A percentile compares a stretch with the other conserved stretches of the same genome.
Conservation (phyloP, 2,113 vertebrate genomes). For the Todiramphus chloris region DNA sequence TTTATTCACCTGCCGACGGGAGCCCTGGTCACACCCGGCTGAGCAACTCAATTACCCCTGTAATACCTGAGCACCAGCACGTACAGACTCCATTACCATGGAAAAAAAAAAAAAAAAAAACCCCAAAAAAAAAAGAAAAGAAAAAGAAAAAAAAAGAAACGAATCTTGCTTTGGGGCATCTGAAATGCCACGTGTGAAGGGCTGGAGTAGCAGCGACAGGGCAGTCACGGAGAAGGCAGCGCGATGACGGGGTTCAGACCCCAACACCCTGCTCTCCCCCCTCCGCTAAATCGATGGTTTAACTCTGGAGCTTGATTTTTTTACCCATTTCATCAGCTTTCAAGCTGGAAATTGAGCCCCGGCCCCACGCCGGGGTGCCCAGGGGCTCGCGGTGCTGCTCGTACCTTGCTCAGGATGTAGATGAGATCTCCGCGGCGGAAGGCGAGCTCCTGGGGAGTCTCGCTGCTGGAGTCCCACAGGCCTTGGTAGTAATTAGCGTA, state of each 20-base stretch:
- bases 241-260: not conserved
- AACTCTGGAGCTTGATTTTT: not conserved
- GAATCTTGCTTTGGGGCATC: constrained; percentile 68
- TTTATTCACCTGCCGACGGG: constrained; percentile 82
- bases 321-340: not conserved
- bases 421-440: constrained; percentile 93
- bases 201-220: not conserved
- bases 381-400: not conserved
- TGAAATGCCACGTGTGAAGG: constrained; percentile 26
- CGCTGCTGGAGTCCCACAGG: constrained; percentile 88
- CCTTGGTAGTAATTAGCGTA: constrained; percentile 88
- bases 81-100: constrained; percentile 78
- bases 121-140: too few species aligned
- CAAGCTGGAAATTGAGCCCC: not conserved
- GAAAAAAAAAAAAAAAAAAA: not conserved
- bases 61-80: constrained; percentile 82
- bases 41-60: constrained; percentile 85
- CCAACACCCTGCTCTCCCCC: not conserved
- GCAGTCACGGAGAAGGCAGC: not conserved
- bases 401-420: constrained; percentile 93
- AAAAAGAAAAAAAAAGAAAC: not conserved
- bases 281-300: not conserved
- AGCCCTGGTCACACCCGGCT: constrained; percentile 80
- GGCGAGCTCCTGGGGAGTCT: constrained; percentile 86
- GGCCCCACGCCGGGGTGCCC: fast-evolving